Base-by-base conservation (phyloP, 2,797 vertebrate species). In the Microctenopoma steveboyesi region DNA sequence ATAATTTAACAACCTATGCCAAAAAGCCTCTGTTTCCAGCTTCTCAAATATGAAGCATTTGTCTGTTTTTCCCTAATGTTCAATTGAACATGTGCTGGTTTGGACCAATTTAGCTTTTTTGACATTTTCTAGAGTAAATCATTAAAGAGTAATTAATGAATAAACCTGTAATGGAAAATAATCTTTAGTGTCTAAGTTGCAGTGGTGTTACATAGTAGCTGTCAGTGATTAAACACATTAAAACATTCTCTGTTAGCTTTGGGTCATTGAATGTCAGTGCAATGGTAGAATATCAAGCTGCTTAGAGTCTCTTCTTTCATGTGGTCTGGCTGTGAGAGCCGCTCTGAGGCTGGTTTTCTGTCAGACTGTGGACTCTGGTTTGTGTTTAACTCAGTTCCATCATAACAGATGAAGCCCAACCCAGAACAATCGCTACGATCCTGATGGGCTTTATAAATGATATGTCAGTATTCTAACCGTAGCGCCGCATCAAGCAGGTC, bases 341-440 rank as follows among this genome's bases (percentile, higher is more conserved):
- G 66, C 69, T 55, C 47, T 35, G 51, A 52, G 30, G 33, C 46
- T 66, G 64, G 68, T 60, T 76, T 64, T 78, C 74, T 61, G 70
- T 77, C 76, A 76, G 47, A 81, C 55, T 74, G 65, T 74, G 79
- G 64, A 82, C 75, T 88, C 80, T 90, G 85, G 67, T 85, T 89
- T 76, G 71, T 78, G 82, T 93, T 90, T 91, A 87, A 86, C 88
- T 50, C 46, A 67, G 66, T 48, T 89, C 86, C 86, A 84, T 65
- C 35, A 63, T 67, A 67, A 76, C 75, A 70, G 79, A 88, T 81
- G 63, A 83, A 57, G 68, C 69, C 74, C 87, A 85, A 86, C 71
- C 67, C 74, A 10, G 65, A 72, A 76, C 80, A 71, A 71, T 79
- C 76, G 50, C 87, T 58, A 45, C 77, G 76, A 82, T 81, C 83